Base-by-base conservation (phyloP, 2,888 invertebrate genomes). In the Ochropacha duplaris region DNA sequence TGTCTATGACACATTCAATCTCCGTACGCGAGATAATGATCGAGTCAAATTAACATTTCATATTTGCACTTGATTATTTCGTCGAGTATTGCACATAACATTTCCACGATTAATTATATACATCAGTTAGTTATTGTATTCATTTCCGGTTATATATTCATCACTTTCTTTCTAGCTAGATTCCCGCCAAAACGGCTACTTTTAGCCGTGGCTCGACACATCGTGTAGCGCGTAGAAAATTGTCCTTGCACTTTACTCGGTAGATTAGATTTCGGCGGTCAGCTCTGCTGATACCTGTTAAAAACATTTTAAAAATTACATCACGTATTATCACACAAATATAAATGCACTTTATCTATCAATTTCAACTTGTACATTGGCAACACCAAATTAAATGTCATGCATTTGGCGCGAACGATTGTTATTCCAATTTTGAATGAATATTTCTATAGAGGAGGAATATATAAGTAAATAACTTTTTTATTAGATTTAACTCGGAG, bases 81-180 rank as follows among this genome's bases (percentile, higher is more conserved):
- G 69, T 74, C 76, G 77, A 76, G 76, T 87, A 85, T 87, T 87
- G 88, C 87, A 87, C 88, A 73, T 77, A 78, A 79, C 76, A 78
- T 82, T 74, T 76, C 74, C 83, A 79, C 76, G 76, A 71, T 79
- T 76, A 74, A 66, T 26, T 85, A 84, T 84, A 73, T 83, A 86
- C 84, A 85, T 74, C 69, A 75, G 76, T 78, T 71, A 74, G 69
- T 76, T 74, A 76, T 72, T 67, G 71, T 77, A 72, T 71, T 64
- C 70, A 70, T 75, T 54, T 57, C 52, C 3, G 50, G 28, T 51
- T 51, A 24, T n/a, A 31, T 52, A 58, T 64, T 54, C 61, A 61
- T 70, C 72, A 76, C 76, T 68, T 58, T 61, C 52, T 11, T 26
- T 12, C 52, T 57, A 64, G 68, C 66, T 62, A 56, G 49, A 56